Conservation (phyloP, 1,140 invertebrate species). For the Drosophila seguyi region DNA sequence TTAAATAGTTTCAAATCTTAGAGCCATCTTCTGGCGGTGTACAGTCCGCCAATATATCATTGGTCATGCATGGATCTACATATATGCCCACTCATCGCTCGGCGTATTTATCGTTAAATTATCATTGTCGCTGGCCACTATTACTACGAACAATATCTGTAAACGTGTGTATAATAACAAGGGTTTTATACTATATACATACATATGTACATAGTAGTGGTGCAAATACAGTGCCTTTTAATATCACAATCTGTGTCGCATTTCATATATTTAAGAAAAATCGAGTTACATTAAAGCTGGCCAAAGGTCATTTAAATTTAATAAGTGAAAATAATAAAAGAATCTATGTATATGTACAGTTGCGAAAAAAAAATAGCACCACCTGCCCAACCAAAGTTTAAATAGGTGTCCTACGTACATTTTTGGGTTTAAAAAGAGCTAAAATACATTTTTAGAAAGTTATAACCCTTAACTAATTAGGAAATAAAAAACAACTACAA, state of each 20-base stretch:
- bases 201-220: neutral
- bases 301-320: neutral
- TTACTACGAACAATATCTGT: conserved; percentile 30
- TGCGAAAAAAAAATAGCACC: no score
- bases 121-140: conserved; percentile 21
- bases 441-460: no score
- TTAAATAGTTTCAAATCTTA: neutral
- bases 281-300: neutral
- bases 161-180: neutral
- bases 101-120: conserved; percentile 14
- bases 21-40: neutral
- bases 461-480: no score
- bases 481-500: no score
- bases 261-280: neutral
- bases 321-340: neutral
- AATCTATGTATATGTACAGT: no score
- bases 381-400: no score
- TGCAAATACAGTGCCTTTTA: neutral
- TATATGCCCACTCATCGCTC: conserved; percentile 3
- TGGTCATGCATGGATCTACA: conserved; percentile 7
- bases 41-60: neutral
- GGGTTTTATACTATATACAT: neutral
- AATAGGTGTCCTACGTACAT: no score
- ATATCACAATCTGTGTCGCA: conserved; percentile 13
- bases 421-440: no score